phyloP scores from a whole-genome alignment of 1,140 invertebrate genomes.

The Pseudomyrmex dendroicus region DNA sequence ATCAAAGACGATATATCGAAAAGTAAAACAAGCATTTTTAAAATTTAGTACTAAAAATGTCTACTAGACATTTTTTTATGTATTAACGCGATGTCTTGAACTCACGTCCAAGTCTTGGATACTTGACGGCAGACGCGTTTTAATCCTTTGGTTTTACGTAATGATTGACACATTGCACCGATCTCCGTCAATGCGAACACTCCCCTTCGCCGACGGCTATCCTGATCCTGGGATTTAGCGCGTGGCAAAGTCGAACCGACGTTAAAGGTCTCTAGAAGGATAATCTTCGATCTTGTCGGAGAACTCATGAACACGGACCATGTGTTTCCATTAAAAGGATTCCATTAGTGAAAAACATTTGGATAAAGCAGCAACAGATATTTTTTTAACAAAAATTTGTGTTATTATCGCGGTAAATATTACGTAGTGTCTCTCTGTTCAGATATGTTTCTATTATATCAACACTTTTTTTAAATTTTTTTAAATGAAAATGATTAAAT shows the following conservation, averaged over 20 bases:
- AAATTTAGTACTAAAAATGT: too few relatives aligned
- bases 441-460: not conserved
- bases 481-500: not conserved
- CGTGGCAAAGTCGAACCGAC: slow-evolving; percentile 33
- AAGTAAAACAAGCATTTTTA: not conserved
- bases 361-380: not conserved
- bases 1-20: not conserved
- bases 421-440: not conserved
- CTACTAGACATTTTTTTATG: not conserved
- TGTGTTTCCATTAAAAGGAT: slow-evolving; percentile 34
- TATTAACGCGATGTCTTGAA: too few relatives aligned
- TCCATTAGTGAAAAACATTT: slow-evolving; percentile 13
- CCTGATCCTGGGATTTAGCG: slow-evolving; percentile 41
- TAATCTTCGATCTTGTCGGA: slow-evolving; percentile 23
- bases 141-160: slow-evolving; percentile 78
- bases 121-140: slow-evolving; percentile 52
- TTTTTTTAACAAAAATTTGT: not conserved
- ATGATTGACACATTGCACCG: slow-evolving; percentile 78
- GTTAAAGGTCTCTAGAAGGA: slow-evolving; percentile 28
- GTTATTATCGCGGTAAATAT: not conserved
- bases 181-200: slow-evolving; percentile 27
- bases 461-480: not conserved
- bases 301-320: slow-evolving; percentile 2
- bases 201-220: slow-evolving; percentile 55
- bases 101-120: not conserved